These are phyloP conservation scores for Crypturellus undulatus DNA, from an alignment of 2,113 vertebrate genomes.

Conservation along the genomic window DNA sequence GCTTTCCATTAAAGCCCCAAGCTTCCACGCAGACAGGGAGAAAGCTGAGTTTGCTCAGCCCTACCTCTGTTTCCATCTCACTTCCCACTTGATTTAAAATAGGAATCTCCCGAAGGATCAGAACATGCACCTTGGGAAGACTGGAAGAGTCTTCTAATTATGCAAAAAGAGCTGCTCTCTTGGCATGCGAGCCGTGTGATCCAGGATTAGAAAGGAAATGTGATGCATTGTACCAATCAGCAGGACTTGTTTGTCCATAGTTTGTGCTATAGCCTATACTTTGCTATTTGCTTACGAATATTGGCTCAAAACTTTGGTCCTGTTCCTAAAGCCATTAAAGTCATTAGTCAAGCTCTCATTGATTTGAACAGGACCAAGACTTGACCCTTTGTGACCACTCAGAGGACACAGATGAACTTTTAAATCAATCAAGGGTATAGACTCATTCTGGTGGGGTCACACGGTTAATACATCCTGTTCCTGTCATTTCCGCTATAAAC, in stretches of 20 bases:
- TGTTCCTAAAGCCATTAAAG: conserved; percentile 22
- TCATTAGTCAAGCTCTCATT: conserved; percentile 41
- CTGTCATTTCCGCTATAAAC: conserved; percentile 77
- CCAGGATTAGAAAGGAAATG: conserved; percentile 42
- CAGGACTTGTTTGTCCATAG: conserved; percentile 40
- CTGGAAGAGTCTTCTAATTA: conserved; percentile 27
- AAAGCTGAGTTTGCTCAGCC: neutral
- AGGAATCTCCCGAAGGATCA: neutral
- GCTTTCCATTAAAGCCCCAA: neutral
- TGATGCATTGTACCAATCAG: conserved; percentile 59
- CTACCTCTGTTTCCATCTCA: neutral
- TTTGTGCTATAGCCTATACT: conserved; percentile 63
- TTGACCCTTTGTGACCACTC: conserved; percentile 74
- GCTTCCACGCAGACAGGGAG: neutral
- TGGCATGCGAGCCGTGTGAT: neutral
- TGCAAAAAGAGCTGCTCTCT: conserved; percentile 6
- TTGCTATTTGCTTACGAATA: conserved; percentile 76
- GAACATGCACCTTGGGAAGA: neutral
- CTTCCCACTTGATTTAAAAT: neutral
- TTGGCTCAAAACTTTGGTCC: conserved; percentile 73
- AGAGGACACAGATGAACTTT: conserved; percentile 77
- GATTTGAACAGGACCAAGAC: conserved; percentile 46
- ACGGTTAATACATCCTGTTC: conserved; percentile 75
- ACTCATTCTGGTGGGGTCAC: conserved; percentile 72
- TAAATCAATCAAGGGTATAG: conserved; percentile 75